phyloP scores from a whole-genome alignment of 2,113 vertebrate genomes.

The Percina caprodes region DNA sequence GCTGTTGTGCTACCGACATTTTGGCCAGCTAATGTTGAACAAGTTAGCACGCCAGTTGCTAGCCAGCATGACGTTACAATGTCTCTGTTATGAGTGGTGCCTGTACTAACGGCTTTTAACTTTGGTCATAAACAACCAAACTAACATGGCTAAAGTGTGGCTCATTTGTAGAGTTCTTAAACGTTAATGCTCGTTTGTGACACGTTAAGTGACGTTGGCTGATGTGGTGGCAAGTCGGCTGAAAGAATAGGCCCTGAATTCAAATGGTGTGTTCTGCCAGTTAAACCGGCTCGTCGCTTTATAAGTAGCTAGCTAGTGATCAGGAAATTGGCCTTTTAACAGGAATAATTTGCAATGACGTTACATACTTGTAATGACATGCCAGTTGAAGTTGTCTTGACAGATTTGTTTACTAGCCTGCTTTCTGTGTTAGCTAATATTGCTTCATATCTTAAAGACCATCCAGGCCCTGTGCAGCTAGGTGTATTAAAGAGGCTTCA shows the following conservation, averaged over 20 bases:
- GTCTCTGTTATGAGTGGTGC: fast-evolving
- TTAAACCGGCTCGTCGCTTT: conserved; percentile 25
- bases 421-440: conserved; percentile 6
- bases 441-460: conserved; percentile 4
- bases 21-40: conserved; percentile 43
- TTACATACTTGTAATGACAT: conserved; percentile 4
- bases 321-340: conserved; percentile 2
- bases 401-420: background rate
- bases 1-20: conserved; percentile 37
- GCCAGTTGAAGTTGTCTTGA: background rate
- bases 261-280: conserved; percentile 32
- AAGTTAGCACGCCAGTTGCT: conserved; percentile 49
- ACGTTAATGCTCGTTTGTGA: background rate
- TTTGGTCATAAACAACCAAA: background rate
- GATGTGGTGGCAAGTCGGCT: conserved; percentile 33
- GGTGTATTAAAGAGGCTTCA: background rate
- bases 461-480: conserved; percentile 22
- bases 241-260: conserved; percentile 51
- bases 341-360: background rate
- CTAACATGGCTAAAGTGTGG: no score
- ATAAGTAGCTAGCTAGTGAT: background rate
- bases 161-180: background rate
- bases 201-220: conserved; percentile 35
- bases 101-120: background rate
- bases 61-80: background rate